Evolutionary conservation across 1,140 invertebrate genomes (phyloP).

Genomic region (Drosophila miranda): DNA sequence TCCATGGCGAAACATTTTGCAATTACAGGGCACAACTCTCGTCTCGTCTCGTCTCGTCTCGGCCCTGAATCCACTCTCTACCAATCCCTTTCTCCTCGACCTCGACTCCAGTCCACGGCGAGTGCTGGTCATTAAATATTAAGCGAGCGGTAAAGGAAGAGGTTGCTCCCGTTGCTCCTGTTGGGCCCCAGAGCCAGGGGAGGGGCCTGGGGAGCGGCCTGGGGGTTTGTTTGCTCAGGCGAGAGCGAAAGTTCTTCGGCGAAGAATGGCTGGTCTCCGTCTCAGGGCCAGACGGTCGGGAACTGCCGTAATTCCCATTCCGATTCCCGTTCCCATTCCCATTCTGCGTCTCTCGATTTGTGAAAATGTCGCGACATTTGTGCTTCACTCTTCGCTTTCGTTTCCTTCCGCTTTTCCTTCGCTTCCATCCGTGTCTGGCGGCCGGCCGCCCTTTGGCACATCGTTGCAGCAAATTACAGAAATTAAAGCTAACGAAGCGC

Average conservation of each 20-base stretch:
- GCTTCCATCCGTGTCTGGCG: too few relatives aligned
- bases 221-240: neutral
- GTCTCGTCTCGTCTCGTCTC: too few relatives aligned
- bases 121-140: constrained; percentile 68
- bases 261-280: neutral
- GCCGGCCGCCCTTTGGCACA: constrained; percentile 33
- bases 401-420: neutral
- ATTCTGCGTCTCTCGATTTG: constrained; percentile 45
- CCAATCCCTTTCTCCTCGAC: too few relatives aligned
- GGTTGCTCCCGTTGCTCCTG: too few relatives aligned
- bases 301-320: neutral
- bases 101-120: neutral
- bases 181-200: neutral
- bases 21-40: constrained; percentile 46
- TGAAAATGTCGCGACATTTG: constrained; percentile 60
- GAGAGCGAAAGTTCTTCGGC: constrained; percentile 50
- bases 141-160: constrained; percentile 31
- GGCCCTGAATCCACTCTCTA: neutral
- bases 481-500: constrained; percentile 71
- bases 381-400: constrained; percentile 27
- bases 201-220: too few relatives aligned
- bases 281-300: constrained; percentile 21
- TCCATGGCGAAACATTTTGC: constrained; percentile 65
- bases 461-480: constrained; percentile 62
- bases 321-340: neutral